Conservation (phyloP, 1,140 invertebrate species). For the Temnothorax longispinosus region DNA sequence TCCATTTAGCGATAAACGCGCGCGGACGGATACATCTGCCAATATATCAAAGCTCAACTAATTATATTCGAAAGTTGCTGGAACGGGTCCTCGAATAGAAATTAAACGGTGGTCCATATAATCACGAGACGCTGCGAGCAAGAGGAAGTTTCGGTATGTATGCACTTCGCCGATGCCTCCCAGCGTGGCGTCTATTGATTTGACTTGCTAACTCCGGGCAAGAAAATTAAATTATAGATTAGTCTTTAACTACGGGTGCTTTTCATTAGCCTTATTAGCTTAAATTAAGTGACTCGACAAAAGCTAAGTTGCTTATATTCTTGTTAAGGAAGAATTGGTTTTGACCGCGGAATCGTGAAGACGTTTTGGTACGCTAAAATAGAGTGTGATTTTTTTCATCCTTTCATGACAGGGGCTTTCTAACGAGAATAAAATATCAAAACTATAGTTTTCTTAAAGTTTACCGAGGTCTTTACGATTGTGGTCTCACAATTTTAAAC, state of each 20-base stretch:
- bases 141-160: neutral
- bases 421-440: too few relatives aligned
- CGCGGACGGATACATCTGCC: neutral
- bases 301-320: constrained; percentile 1
- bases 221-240: constrained; percentile 47
- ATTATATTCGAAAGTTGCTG: neutral
- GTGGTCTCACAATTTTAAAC: too few relatives aligned
- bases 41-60: neutral
- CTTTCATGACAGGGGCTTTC: too few relatives aligned
- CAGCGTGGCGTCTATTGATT: constrained; percentile 51
- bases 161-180: constrained; percentile 8
- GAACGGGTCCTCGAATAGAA: neutral
- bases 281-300: constrained; percentile 6
- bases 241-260: constrained; percentile 20
- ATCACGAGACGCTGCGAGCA: constrained; percentile 12
- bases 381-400: neutral
- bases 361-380: neutral
- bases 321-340: neutral
- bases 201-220: constrained; percentile 18
- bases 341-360: neutral
- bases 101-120: neutral
- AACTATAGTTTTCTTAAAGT: too few relatives aligned
- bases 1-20: neutral
- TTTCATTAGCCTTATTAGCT: constrained; percentile 34
- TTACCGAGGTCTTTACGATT: too few relatives aligned